A percentile compares a stretch with the other conserved stretches of the same genome.
Conservation (phyloP, 2,113 vertebrate genomes). For the Rhombomys opimus region DNA sequence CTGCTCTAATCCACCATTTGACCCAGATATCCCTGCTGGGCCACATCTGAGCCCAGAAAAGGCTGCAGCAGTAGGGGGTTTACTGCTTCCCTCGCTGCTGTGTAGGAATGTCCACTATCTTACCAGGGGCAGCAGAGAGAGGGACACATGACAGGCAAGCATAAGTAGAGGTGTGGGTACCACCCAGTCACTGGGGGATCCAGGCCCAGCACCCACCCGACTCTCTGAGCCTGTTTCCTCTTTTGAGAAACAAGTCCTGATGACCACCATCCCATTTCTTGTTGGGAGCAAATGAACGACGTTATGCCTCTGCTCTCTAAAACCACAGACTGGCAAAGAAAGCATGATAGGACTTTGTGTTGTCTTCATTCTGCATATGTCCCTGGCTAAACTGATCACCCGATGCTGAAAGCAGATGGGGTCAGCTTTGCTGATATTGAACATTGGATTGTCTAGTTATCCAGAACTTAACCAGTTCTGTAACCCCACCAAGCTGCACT, state of each 20-base stretch:
- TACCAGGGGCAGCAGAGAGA: neutral
- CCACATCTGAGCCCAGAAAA: neutral
- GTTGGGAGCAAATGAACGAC: neutral
- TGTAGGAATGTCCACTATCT: fast-evolving
- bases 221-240: neutral
- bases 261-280: fast-evolving
- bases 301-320: neutral
- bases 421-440: neutral
- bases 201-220: no score
- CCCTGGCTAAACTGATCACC: neutral
- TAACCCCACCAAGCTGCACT: no score
- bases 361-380: fast-evolving
- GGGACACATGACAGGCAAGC: fast-evolving
- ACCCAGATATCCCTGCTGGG: neutral
- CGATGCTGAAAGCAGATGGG: neutral
- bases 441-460: neutral
- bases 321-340: neutral
- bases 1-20: neutral
- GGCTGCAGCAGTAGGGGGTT: neutral
- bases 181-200: neutral
- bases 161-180: fast-evolving
- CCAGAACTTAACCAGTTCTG: neutral
- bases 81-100: fast-evolving
- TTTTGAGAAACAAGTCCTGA: neutral
- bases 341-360: fast-evolving